Evolutionary conservation across 2,888 invertebrate genomes (phyloP), one percentile per base, ranked within the genome.

Genomic region (Thyatira batis): DNA sequence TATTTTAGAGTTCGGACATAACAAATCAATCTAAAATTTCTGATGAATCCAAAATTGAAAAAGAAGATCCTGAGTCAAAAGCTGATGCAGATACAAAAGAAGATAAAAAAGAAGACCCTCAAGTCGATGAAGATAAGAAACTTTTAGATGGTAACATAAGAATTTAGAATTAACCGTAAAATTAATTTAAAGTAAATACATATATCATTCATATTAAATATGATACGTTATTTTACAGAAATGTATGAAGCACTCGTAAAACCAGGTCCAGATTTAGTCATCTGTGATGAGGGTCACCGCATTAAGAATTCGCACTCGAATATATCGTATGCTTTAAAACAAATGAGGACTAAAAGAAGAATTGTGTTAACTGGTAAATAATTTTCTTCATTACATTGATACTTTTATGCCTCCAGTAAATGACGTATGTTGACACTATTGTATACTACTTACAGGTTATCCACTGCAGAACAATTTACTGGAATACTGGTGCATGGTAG

Each of bases 401-500:
- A 23, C 23, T 6, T 23, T 23, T n/a, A n/a, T 23, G 23, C 3
- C 10, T 17, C 1, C 6, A 17, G 17, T 33, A 33, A 5, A 2
- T 39, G 17, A 8, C 17, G n/a, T n/a, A n/a, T n/a, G n/a, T n/a
- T n/a, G n/a, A 13, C 8, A 17, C 4, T 8, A 4, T 11, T 8
- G n/a, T n/a, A 43, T 17, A 52, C 57, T 53, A 49, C 50, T 67
- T 71, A 39, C 67, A 92, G 92, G 99, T 2, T 99, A 99, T 89
- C 99, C 99, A 0, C 92, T 99, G 10, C 99, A 99, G 88, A 99
- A 99, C 85, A 99, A 99, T 85, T 92, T 99, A 17, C 90, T 98
- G 53, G 98, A 98, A 80, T 98, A 98, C 83, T 98, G 98, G 98
- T 99, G 99, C 80, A 99, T 99, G 99, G 98, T 99, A 0, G 99